Conservation (phyloP, 1,140 invertebrate genomes). For the Ganaspis sp. region DNA sequence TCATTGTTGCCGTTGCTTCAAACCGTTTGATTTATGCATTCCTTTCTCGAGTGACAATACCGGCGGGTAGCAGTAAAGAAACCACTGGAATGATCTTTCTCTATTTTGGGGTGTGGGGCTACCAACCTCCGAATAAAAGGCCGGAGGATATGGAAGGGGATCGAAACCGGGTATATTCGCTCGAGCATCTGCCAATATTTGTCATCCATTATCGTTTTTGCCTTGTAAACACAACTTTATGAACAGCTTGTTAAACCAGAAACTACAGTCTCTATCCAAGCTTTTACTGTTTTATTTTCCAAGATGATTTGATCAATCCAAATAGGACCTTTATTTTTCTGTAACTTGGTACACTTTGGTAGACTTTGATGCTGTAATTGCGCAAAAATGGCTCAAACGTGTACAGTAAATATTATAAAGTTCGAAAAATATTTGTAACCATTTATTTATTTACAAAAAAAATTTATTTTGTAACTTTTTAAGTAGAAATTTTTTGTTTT, state of each 20-base stretch:
- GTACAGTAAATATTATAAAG: no score
- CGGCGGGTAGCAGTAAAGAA: constrained; percentile 61
- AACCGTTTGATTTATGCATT: constrained; percentile 74
- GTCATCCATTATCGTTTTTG: constrained; percentile 73
- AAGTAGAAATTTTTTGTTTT: no score
- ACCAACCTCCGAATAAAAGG: constrained; percentile 46
- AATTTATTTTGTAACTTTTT: no score
- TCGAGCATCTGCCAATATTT: constrained; percentile 77
- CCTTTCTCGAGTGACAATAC: constrained; percentile 61
- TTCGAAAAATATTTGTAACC: no score
- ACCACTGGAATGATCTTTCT: constrained; percentile 62
- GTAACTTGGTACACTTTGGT: no score
- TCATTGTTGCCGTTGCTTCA: constrained; percentile 64
- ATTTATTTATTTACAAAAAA: no score
- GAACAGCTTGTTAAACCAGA: constrained; percentile 62
- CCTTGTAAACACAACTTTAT: constrained; percentile 69
- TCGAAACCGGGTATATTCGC: constrained; percentile 42
- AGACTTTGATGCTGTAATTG: no score
- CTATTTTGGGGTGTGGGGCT: constrained; percentile 60
- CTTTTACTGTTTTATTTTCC: neutral
- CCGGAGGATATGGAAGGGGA: constrained; percentile 41
- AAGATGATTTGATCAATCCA: neutral
- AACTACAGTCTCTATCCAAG: neutral
- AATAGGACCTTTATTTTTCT: no score
- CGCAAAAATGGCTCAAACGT: no score